Base-by-base conservation (phyloP, 2,797 vertebrate genomes). In the Sebastes minor region DNA sequence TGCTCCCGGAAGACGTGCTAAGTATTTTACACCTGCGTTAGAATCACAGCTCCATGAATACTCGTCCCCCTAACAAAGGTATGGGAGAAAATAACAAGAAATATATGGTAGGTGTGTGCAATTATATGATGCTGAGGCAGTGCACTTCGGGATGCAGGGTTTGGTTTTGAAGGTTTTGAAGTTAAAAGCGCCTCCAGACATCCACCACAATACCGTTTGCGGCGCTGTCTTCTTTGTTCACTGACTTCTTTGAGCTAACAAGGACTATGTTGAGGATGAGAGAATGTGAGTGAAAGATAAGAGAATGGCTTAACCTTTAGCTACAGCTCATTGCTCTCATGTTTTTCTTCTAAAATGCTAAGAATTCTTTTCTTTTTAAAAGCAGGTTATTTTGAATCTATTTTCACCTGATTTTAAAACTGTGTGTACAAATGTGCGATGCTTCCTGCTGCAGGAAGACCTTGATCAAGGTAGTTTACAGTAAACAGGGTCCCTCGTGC, bases 1-100 rank as follows among this genome's bases (percentile, higher is more conserved):
- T 63, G 83, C 71, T 94, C 90, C 91, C 89, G 53, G 80, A 85
- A 90, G 92, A 89, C 74, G 16, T 71, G 87, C 63, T 56, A 82
- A 90, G 90, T 85, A 86, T 94, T 92, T 87, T 81, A 82, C 88
- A 94, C 90, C 90, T 91, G 88, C 52, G 2, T 63, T 42, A 46
- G 72, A 80, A 56, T 69, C 70, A 23, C 64, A 32, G 53, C 68
- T 20, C 33, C 32, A 1, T 75, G 64, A 83, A 74, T 63, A 38
- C 46, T 55, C 9, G 2, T 22, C 63, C 71, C 25, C 28, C 59
- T 76, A 87, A 92, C 86, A 92, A 91, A 86, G 79, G 80, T 74
- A 71, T 55, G 42, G 62, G 81, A 46, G 57, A 57, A 74, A 86
- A 87, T 84, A 84, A 87, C 70, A 78, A 78, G 35, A 67, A 86